Evolutionary conservation across 2,797 vertebrate genomes (phyloP).

Genomic region (Mus spretus): DNA sequence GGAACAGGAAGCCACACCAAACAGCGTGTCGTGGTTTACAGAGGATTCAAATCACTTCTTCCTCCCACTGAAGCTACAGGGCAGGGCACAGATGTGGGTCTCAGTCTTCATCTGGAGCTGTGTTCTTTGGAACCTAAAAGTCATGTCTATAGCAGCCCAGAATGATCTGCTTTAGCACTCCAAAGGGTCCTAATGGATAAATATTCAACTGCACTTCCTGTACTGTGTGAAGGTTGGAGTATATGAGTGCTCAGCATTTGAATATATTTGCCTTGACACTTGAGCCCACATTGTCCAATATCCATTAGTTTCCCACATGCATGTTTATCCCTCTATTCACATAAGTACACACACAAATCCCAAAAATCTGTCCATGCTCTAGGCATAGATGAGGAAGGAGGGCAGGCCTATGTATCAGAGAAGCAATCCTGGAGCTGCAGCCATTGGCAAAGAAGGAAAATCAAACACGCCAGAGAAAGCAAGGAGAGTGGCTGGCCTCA

Average conservation of each 20-base stretch:
- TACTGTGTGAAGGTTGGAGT: not conserved
- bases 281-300: not conserved
- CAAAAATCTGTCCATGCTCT: not conserved
- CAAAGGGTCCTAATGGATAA: no score
- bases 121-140: not conserved
- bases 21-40: accelerated
- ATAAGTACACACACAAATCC: not conserved
- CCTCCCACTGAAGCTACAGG: not conserved
- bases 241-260: not conserved
- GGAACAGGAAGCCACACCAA: not conserved
- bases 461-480: not conserved
- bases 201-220: not conserved
- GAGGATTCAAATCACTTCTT: not conserved
- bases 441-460: not conserved
- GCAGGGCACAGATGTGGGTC: not conserved
- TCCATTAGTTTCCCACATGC: not conserved
- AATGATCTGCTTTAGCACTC: not conserved
- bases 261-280: no score
- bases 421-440: not conserved
- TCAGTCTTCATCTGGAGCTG: not conserved
- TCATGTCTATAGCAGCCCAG: not conserved
- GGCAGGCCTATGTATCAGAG: not conserved
- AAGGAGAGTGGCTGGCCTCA: accelerated
- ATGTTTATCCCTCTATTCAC: not conserved
- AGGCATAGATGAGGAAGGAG: not conserved